Evolutionary conservation across 2,888 invertebrate species (phyloP), one percentile per base, ranked within the genome.

Genomic region (Drosophila prostipennis): DNA sequence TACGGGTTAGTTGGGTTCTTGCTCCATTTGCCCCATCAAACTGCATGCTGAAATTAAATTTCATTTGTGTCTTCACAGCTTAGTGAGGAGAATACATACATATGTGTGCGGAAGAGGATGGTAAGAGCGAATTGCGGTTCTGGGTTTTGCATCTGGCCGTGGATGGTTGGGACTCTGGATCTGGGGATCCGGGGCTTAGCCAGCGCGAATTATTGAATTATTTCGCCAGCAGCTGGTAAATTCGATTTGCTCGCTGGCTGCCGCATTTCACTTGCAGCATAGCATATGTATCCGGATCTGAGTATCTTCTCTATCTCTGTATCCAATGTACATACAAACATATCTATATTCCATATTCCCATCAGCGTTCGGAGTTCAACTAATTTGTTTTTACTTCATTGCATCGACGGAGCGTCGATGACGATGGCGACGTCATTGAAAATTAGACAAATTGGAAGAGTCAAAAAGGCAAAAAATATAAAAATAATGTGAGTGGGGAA

Each of bases 401-500:
- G 74, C 65, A 55, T 69, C 70, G 76, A 63, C 52, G 23, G 55
- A 42, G 36, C 51, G 61, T 43, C 49, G 72, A 57, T 37, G 57
- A 37, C 37, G 69, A 42, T 43, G 57, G 52, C 68, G 75, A 74
- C 83, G 83, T 87, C 88, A 87, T 77, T 86, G 80, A 75, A 86
- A 86, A 83, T 88, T 87, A 86, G 88, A 83, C 75, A 86, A 84
- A 83, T 86, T 88, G 89, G 48, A 63, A 77, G 78, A 83, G 88
- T 83, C 80, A 71, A 83, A 88, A 86, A 69, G 86, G 76, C 80
- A 75, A 68, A 65, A 53, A 67, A 61, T 67, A 75, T 65, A 67
- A 36, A 60, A 51, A 58, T 37, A 72, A 56, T 39, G 48, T n/a
- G 40, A 59, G 72, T 32, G 16, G 48, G 46, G 32, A 56, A 39